These are phyloP conservation scores for Tiliqua scincoides DNA, from an alignment of 2,113 vertebrate species.

Conservation along the genomic window DNA sequence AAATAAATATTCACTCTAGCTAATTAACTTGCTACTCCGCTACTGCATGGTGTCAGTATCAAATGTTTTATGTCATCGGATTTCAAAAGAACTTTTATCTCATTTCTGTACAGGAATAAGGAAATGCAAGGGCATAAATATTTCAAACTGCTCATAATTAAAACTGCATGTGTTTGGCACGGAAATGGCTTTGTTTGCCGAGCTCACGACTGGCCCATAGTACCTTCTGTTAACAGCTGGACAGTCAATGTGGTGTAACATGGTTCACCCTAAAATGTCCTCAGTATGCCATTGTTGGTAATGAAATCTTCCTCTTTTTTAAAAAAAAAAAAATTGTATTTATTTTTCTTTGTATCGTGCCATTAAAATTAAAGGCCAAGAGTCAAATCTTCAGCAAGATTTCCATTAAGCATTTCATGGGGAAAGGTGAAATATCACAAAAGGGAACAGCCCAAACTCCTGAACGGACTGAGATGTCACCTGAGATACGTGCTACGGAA, in stretches of 20 bases:
- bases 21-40: constrained; percentile 69
- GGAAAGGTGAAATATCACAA: neutral
- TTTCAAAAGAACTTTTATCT: constrained; percentile 78
- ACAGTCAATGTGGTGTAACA: constrained; percentile 27
- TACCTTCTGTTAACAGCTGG: constrained; percentile 60
- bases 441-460: neutral
- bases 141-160: constrained; percentile 77
- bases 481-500: neutral
- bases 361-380: constrained; percentile 53
- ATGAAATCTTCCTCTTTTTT: constrained; percentile 22
- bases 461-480: neutral
- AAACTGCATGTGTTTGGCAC: constrained; percentile 75
- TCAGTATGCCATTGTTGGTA: constrained; percentile 31
- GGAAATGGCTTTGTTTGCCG: constrained; percentile 55
- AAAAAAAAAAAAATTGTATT: too few species aligned
- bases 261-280: constrained; percentile 23
- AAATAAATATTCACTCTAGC: constrained; percentile 66
- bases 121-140: constrained; percentile 70
- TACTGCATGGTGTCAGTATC: constrained; percentile 59
- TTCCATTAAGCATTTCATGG: constrained; percentile 10
- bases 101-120: constrained; percentile 65
- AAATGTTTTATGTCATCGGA: constrained; percentile 71
- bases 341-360: neutral
- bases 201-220: constrained; percentile 32
- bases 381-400: constrained; percentile 19